Evolutionary conservation across 2,888 invertebrate species (phyloP), one percentile per base, ranked within the genome.

Genomic region (Agonopterix arenella): DNA sequence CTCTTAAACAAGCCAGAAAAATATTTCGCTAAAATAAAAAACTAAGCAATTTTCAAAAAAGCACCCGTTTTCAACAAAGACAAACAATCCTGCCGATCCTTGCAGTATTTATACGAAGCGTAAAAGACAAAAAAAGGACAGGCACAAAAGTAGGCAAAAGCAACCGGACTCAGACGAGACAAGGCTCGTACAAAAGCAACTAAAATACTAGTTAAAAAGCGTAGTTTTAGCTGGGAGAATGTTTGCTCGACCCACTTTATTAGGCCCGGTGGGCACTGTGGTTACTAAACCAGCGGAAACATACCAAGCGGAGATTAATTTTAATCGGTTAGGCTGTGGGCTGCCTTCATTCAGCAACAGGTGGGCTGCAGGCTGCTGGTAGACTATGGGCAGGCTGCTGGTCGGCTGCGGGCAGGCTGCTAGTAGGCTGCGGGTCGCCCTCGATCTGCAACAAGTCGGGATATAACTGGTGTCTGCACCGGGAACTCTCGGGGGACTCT

Each of bases 201-300:
- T 75, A 76, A 80, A 82, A 76, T 76, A 76, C 77, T 77, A 75
- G 80, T 80, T 80, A 78, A 83, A 81, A 83, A 80, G 76, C 75
- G 79, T 78, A 78, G 81, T 80, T 84, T 76, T 75, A 79, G 74
- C 76, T 59, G 61, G 65, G 66, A 64, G 67, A 76, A 78, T 83
- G 83, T 83, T 83, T 81, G 74, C 73, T 64, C 81, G 82, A 78
- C 82, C 84, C 81, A 84, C 81, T 84, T 84, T 84, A 84, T 84
- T 84, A 84, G 79, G 73, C 76, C 66, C 62, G 59, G 68, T 58
- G 60, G 54, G 44, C 50, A 53, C 65, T 65, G 56, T 54, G 69
- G 80, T 76, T 63, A 76, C 46, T 38, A 71, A 47, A 28, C 28
- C 28, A 40, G 40, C n/a, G 40, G 40, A n/a, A n/a, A 3, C 10